Conservation (phyloP, 2,888 invertebrate species). For the Zaprionus lineosus region DNA sequence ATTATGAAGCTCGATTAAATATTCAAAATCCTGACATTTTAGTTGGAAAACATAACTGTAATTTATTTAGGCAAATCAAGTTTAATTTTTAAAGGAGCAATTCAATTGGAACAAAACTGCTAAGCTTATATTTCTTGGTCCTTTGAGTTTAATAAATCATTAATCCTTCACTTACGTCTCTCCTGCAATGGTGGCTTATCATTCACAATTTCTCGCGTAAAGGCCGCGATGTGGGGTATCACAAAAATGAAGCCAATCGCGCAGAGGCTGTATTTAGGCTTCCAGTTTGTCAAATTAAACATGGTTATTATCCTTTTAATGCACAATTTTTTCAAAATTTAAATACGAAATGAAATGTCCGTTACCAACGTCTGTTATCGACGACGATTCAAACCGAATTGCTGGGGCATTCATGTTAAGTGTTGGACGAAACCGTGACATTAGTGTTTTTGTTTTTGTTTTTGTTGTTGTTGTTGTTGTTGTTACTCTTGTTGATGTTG, state of each 20-base stretch:
- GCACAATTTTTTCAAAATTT: conserved; percentile 11
- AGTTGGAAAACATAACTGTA: too few species aligned
- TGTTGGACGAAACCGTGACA: conserved; percentile 60
- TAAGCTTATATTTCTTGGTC: too few species aligned
- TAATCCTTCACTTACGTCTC: conserved; percentile 82
- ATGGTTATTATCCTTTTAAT: conserved; percentile 46
- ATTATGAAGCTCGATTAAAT: too few species aligned
- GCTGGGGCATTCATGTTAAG: conserved; percentile 41
- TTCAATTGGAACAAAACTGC: too few species aligned
- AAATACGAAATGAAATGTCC: conserved; percentile 17
- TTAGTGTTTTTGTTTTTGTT: conserved; percentile 26
- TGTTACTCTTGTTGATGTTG: conserved; percentile 13
- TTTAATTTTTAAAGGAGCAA: too few species aligned
- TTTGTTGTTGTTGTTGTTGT: conserved; percentile 6
- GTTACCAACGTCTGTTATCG: conserved; percentile 53
- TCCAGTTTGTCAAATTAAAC: conserved; percentile 49
- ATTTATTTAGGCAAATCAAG: too few species aligned
- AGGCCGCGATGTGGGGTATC: conserved; percentile 42
- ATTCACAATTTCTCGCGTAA: conserved; percentile 80
- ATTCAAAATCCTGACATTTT: too few species aligned
- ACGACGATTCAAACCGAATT: conserved; percentile 56
- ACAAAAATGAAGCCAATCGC: conserved; percentile 28
- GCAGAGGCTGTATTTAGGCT: conserved; percentile 29
- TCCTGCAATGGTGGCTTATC: conserved; percentile 82
- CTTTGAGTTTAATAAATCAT: neutral